Percentiles rank a stretch among this genome's conserved stretches.
Conservation (phyloP, 2,113 vertebrate genomes). For the Hylia prasina region DNA sequence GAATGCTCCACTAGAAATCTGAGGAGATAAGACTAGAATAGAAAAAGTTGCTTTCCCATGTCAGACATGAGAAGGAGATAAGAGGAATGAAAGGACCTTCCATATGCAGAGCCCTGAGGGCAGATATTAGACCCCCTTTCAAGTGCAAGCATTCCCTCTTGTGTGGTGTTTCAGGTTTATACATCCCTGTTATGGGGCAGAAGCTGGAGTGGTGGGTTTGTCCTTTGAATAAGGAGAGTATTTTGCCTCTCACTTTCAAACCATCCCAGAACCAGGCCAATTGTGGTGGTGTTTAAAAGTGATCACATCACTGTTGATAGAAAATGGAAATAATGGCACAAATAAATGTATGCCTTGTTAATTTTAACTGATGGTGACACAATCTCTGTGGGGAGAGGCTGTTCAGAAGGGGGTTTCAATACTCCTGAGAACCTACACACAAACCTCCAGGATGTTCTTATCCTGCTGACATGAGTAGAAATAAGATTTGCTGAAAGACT, state of each 20-base stretch:
- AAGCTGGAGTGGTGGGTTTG: not conserved
- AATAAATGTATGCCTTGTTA: not conserved
- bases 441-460: not conserved
- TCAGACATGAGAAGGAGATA: not conserved
- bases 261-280: not conserved
- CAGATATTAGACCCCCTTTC: not conserved
- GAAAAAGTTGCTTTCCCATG: not conserved
- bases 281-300: not conserved
- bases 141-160: not conserved
- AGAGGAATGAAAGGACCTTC: not conserved
- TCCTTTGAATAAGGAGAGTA: not conserved
- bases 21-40: not conserved
- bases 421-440: not conserved
- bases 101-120: not conserved
- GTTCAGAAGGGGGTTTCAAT: not conserved
- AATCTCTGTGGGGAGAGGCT: not conserved
- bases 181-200: not conserved
- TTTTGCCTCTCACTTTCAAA: not conserved
- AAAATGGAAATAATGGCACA: not conserved
- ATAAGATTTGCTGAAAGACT: not conserved
- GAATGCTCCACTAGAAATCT: not conserved
- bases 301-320: not conserved
- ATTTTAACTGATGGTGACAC: not conserved
- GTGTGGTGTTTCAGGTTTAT: rapidly evolving
- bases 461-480: not conserved